Percentiles rank a stretch among this genome's conserved stretches.
These are phyloP conservation scores for Muscicapa striata DNA, from an alignment of 2,797 vertebrate species.

Conservation along the genomic window DNA sequence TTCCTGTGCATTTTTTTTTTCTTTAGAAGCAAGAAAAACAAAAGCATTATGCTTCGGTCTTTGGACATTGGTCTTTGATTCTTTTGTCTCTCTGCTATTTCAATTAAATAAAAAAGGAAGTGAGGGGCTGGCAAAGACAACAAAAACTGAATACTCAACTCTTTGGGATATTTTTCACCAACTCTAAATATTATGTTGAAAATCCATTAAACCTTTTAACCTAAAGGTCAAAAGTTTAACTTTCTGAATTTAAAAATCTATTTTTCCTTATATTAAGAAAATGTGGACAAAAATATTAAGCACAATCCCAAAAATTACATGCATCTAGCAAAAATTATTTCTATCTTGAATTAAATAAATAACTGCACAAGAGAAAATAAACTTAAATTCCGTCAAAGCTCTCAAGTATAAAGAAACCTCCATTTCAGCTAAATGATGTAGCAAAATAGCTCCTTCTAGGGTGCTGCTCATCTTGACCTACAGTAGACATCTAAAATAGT, in stretches of 20 bases:
- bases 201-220: not conserved
- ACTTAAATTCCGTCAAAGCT: not conserved
- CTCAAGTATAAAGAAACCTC: not conserved
- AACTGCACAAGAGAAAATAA: not conserved
- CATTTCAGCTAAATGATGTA: not conserved
- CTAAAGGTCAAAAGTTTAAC: not conserved
- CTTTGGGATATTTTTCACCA: not conserved
- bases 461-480: not conserved
- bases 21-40: not conserved
- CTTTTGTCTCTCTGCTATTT: not conserved
- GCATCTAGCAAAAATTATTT: not conserved
- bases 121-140: not conserved
- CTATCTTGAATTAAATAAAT: not conserved
- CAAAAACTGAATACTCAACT: not conserved
- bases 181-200: not conserved
- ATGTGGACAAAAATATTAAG: not conserved
- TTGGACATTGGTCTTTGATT: not conserved
- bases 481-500: not conserved
- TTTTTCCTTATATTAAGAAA: not conserved
- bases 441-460: not conserved
- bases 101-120: not conserved
- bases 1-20: not conserved
- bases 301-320: not conserved
- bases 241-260: not conserved
- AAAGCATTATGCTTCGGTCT: not conserved